A percentile compares a stretch with the other conserved stretches of the same genome.
These are phyloP conservation scores for Ramphastos sulfuratus DNA, from an alignment of 2,113 vertebrate species.

Conservation along the genomic window DNA sequence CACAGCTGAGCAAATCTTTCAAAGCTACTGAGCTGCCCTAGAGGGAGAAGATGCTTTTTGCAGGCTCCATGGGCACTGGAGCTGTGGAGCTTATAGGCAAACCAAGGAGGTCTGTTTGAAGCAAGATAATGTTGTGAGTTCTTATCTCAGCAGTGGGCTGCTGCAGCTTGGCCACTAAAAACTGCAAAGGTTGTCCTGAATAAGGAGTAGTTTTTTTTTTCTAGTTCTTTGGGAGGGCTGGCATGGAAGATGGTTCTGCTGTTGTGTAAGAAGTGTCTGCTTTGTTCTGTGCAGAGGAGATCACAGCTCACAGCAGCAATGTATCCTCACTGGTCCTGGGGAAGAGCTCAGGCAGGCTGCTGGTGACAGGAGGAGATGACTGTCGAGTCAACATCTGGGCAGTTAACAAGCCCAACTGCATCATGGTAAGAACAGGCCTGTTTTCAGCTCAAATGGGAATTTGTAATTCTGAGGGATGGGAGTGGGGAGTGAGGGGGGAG, in stretches of 20 bases:
- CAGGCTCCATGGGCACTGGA: background rate
- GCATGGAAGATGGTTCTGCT: background rate
- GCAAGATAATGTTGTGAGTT: background rate
- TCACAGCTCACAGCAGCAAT: conserved; percentile 89
- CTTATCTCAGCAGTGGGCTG: background rate
- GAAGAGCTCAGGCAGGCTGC: conserved; percentile 88
- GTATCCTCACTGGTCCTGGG: conserved; percentile 90
- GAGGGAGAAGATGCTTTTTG: background rate
- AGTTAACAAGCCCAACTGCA: conserved; percentile 95
- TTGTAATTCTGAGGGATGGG: background rate
- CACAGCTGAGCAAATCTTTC: background rate
- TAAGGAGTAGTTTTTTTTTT: background rate
- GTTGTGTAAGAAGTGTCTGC: background rate
- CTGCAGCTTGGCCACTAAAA: background rate
- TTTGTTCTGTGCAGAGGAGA: conserved; percentile 82
- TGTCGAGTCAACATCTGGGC: conserved; percentile 96
- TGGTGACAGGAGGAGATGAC: conserved; percentile 94
- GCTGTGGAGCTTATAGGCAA: background rate
- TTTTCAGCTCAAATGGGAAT: background rate
- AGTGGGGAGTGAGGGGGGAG: background rate
- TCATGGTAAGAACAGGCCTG: conserved; percentile 85
- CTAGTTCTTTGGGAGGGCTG: background rate
- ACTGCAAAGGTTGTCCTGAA: background rate
- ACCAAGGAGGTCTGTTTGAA: background rate
- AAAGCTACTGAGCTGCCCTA: background rate